These are phyloP conservation scores for Procambarus clarkii DNA, from an alignment of 1,140 invertebrate species.

Conservation along the genomic window DNA sequence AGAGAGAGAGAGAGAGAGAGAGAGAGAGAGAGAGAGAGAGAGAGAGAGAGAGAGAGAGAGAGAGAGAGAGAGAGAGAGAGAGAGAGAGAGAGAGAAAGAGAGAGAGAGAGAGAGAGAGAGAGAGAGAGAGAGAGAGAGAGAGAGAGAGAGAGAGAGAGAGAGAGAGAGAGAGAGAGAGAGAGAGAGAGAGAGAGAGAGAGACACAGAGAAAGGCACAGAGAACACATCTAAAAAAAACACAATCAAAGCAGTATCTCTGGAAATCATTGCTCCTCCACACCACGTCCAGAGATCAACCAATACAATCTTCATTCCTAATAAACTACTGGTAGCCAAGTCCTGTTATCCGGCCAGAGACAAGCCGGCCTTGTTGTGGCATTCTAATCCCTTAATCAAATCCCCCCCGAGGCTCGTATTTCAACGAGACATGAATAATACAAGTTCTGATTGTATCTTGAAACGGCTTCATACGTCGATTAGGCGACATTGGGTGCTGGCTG, in stretches of 20 bases:
- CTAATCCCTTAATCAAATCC: slow-evolving; percentile 1
- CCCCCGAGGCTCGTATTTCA: slow-evolving; percentile 30
- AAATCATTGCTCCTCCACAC: background rate
- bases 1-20: slow-evolving; percentile 7
- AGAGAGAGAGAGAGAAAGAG: slow-evolving; percentile 26
- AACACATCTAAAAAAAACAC: no score
- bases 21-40: background rate
- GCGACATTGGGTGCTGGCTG: no score
- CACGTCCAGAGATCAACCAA: background rate
- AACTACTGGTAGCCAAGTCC: background rate
- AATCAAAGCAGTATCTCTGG: no score
- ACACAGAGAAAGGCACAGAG: background rate
- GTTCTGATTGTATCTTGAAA: slow-evolving; percentile 10
- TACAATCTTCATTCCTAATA: background rate
- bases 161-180: slow-evolving; percentile 53
- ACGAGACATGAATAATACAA: slow-evolving; percentile 15
- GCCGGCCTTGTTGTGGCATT: slow-evolving; percentile 9
- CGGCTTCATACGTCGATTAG: slow-evolving; percentile 23
- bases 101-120: background rate
- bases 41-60: slow-evolving; percentile 17
- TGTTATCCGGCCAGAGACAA: background rate
- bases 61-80: slow-evolving; percentile 9
- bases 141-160: slow-evolving; percentile 49
- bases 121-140: slow-evolving; percentile 25
- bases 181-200: slow-evolving; percentile 40